A percentile compares a stretch with the other conserved stretches of the same genome.
Conservation (phyloP, 2,797 vertebrate genomes). For the Pogonophryne albipinna region DNA sequence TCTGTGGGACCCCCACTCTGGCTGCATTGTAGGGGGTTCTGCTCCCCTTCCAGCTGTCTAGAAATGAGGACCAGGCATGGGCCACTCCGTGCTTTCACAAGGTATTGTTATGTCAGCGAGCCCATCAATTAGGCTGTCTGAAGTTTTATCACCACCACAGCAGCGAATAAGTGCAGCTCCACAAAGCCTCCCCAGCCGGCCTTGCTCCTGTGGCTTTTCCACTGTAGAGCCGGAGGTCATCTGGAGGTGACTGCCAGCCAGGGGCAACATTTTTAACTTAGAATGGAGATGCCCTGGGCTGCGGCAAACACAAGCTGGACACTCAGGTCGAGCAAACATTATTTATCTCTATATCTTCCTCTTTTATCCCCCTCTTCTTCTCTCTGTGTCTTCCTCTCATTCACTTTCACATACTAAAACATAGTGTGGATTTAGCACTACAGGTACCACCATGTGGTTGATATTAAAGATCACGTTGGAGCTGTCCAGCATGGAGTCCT, state of each 20-base stretch:
- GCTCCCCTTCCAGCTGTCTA: slow-evolving; percentile 95
- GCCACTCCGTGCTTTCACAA: slow-evolving; percentile 94
- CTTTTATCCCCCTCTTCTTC: slow-evolving; percentile 6
- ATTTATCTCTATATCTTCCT: slow-evolving; percentile 18
- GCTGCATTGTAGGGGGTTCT: slow-evolving; percentile 85
- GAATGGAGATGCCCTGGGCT: slow-evolving; percentile 80
- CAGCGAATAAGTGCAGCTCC: slow-evolving; percentile 93
- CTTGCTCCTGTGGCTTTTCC: slow-evolving; percentile 92
- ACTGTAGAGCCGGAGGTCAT: slow-evolving; percentile 91
- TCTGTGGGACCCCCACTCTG: slow-evolving; percentile 77
- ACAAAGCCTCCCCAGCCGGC: slow-evolving; percentile 92
- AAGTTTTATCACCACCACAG: slow-evolving; percentile 99
- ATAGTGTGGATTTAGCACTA: slow-evolving; percentile 65
- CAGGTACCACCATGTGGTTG: slow-evolving; percentile 96
- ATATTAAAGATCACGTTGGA: slow-evolving; percentile 89
- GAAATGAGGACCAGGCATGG: slow-evolving; percentile 98
- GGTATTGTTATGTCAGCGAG: slow-evolving; percentile 99
- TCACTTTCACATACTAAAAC: slow-evolving; percentile 69
- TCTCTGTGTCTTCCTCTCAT: slow-evolving; percentile 19
- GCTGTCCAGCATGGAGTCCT: slow-evolving; percentile 80
- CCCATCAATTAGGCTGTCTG: slow-evolving; percentile 99
- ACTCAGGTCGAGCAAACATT: slow-evolving; percentile 53
- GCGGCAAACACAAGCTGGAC: slow-evolving; percentile 81
- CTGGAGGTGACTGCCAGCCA: slow-evolving; percentile 94
- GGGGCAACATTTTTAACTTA: slow-evolving; percentile 88